Conservation (phyloP, 2,113 vertebrate genomes). For the Chunga burmeisteri region DNA sequence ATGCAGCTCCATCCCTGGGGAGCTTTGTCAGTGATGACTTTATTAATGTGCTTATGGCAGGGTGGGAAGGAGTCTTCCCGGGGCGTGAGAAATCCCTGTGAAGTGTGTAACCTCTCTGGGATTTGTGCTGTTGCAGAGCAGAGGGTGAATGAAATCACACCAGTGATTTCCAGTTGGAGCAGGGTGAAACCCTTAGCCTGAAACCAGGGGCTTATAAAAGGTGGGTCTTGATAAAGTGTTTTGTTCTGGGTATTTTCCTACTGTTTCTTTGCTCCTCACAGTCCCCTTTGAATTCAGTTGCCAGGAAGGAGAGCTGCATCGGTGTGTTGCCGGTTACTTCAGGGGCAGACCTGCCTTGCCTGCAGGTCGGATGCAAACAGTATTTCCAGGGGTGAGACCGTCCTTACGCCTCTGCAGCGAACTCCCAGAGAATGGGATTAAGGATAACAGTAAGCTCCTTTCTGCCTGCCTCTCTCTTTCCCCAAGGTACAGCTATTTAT, state of each 20-base stretch:
- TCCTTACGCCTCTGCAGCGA: background rate
- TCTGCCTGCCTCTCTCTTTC: background rate
- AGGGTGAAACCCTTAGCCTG: background rate
- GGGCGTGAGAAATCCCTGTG: background rate
- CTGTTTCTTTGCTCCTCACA: background rate
- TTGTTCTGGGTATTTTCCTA: background rate
- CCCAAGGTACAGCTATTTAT: background rate
- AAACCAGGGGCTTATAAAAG: background rate
- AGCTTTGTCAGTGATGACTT: background rate
- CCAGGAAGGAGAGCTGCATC: background rate
- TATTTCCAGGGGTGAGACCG: background rate
- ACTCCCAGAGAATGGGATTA: background rate
- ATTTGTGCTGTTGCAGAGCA: background rate
- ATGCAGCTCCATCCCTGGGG: background rate
- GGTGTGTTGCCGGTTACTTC: background rate
- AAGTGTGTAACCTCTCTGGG: background rate
- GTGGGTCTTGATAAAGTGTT: background rate
- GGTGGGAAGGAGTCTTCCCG: background rate
- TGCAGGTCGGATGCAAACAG: background rate
- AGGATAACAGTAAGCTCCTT: background rate
- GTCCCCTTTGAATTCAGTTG: background rate
- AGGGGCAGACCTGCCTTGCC: background rate
- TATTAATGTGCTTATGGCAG: rapidly evolving
- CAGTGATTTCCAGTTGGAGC: background rate
- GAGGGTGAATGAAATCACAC: background rate